These are phyloP conservation scores for Gadopsis bispinosus DNA, from an alignment of 2,797 vertebrate species.

Conservation along the genomic window DNA sequence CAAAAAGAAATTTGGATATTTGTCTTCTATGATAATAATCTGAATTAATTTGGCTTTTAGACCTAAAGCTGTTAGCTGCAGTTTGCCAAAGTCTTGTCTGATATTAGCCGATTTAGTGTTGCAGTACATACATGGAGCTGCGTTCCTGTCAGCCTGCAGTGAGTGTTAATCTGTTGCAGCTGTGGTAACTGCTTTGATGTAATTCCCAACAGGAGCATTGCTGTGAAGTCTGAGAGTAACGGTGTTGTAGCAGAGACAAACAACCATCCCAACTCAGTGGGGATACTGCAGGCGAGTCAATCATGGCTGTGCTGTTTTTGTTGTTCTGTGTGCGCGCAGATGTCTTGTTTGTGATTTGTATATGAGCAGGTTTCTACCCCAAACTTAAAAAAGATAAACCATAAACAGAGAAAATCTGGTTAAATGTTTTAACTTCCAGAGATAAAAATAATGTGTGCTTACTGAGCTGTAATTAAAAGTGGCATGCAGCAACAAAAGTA, in stretches of 20 bases:
- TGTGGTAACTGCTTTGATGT: constrained; percentile 30
- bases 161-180: constrained; percentile 6
- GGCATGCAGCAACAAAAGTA: neutral
- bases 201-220: constrained; percentile 56
- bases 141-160: neutral
- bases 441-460: neutral
- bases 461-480: neutral
- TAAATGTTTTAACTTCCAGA: neutral
- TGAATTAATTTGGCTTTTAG: no score
- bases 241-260: constrained; percentile 67
- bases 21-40: neutral
- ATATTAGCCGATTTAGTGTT: neutral
- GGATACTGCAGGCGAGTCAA: constrained; percentile 81
- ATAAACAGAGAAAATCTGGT: neutral
- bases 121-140: neutral
- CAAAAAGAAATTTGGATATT: neutral
- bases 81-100: neutral
- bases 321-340: neutral
- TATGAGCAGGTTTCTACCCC: neutral
- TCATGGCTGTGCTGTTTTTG: neutral
- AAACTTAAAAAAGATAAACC: no score
- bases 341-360: neutral
- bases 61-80: neutral
- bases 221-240: constrained; percentile 73
- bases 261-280: constrained; percentile 81